Evolutionary conservation across 2,113 vertebrate species (phyloP).

Genomic region (Danionella cerebrum): DNA sequence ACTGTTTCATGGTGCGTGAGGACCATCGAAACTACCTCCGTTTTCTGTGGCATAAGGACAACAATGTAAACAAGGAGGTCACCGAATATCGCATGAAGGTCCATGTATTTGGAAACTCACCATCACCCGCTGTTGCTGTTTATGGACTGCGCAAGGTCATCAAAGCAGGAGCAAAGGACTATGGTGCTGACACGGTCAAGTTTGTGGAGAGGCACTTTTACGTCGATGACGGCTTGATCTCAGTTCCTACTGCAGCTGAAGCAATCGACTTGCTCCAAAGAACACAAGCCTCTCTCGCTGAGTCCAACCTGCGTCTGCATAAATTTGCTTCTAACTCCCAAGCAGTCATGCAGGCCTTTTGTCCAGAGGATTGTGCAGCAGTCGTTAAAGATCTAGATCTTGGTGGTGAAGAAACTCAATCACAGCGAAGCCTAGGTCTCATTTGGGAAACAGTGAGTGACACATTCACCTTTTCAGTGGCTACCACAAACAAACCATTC

Average conservation of each 20-base stretch:
- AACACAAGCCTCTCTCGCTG: not conserved
- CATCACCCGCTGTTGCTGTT: not conserved
- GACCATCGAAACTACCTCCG: not conserved
- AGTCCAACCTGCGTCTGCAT: not conserved
- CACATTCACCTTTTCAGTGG: conserved; percentile 24
- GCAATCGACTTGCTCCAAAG: not conserved
- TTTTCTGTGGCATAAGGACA: too few species aligned
- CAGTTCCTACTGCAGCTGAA: not conserved
- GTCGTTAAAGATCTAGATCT: conserved; percentile 17
- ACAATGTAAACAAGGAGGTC: too few species aligned
- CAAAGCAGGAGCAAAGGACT: not conserved
- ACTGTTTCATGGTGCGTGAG: not conserved
- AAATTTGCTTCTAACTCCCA: not conserved
- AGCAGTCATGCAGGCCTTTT: conserved; percentile 17
- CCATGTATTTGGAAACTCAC: too few species aligned
- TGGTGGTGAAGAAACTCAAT: not conserved
- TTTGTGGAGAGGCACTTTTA: not conserved
- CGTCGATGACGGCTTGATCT: not conserved
- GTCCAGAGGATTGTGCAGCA: not conserved
- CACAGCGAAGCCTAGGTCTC: conserved; percentile 15
- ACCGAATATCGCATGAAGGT: too few species aligned
- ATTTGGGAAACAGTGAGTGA: not conserved
- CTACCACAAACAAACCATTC: conserved; percentile 5
- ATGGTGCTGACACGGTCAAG: not conserved
- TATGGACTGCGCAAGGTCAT: not conserved